A percentile compares a stretch with the other conserved stretches of the same genome.
Evolutionary conservation across 2,113 vertebrate species (phyloP).

Genomic region (Xenotilapia caudafasciata): DNA sequence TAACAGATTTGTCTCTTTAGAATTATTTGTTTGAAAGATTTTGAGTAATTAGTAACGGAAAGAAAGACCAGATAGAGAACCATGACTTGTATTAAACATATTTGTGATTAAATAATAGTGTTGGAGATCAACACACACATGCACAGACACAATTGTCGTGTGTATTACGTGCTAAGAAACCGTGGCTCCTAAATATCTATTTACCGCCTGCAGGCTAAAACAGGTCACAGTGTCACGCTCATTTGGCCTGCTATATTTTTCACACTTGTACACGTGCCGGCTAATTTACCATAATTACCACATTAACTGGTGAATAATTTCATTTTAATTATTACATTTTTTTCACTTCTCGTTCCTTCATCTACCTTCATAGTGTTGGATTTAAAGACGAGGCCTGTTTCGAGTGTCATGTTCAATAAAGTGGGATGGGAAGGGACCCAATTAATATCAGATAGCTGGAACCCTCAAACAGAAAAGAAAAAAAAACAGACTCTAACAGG

Average conservation of each 20-base stretch:
- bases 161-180: neutral
- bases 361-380: conserved; percentile 31
- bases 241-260: conserved; percentile 37
- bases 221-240: conserved; percentile 61
- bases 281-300: conserved; percentile 83
- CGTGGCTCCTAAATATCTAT: neutral
- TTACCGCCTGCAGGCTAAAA: conserved; percentile 29
- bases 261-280: conserved; percentile 66
- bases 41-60: neutral
- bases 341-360: neutral
- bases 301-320: conserved; percentile 83
- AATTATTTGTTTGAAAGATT: neutral
- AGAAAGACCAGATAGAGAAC: neutral
- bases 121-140: neutral
- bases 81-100: neutral
- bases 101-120: neutral
- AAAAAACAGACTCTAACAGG: conserved; percentile 64
- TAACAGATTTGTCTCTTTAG: neutral
- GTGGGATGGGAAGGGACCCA: conserved; percentile 73
- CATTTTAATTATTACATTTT: conserved; percentile 70
- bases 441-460: conserved; percentile 79
- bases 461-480: conserved; percentile 55
- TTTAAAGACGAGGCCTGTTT: conserved; percentile 71
- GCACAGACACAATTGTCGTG: neutral
- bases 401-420: conserved; percentile 80